Evolutionary conservation across 2,113 vertebrate genomes (phyloP).

Genomic region (Glaucidium brasilianum): DNA sequence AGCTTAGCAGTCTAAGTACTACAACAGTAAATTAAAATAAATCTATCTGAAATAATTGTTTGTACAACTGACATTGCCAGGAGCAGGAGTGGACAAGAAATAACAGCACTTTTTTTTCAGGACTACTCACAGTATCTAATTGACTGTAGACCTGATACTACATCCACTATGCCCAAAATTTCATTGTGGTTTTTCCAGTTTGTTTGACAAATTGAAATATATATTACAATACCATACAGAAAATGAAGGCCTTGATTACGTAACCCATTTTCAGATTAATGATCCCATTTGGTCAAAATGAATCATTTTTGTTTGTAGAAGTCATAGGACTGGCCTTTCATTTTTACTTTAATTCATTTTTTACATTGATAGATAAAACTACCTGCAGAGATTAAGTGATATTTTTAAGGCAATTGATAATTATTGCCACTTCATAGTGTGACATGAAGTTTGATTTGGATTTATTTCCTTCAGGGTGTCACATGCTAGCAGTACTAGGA

Average conservation of each 20-base stretch:
- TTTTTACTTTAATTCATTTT: not conserved
- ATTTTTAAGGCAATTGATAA: not conserved
- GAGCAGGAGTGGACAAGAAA: not conserved
- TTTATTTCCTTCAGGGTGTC: not conserved
- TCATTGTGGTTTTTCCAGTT: not conserved
- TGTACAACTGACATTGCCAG: not conserved
- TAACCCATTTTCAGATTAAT: not conserved
- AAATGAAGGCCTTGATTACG: not conserved
- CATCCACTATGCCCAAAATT: not conserved
- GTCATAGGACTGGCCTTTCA: not conserved
- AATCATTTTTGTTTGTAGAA: not conserved
- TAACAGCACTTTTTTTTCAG: not conserved
- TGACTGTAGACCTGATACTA: not conserved
- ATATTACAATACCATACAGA: not conserved
- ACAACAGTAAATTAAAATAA: not conserved
- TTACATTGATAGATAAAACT: not conserved
- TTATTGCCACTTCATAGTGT: not conserved
- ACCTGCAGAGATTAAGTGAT: not conserved
- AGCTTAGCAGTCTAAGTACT: not conserved
- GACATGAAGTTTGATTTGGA: not conserved
- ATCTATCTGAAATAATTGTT: not conserved
- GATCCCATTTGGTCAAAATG: not conserved
- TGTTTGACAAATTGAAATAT: not conserved
- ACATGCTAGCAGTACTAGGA: not conserved
- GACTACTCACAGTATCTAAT: not conserved